Conservation (phyloP, 2,888 invertebrate genomes). For the Zeuzera pyrina region DNA sequence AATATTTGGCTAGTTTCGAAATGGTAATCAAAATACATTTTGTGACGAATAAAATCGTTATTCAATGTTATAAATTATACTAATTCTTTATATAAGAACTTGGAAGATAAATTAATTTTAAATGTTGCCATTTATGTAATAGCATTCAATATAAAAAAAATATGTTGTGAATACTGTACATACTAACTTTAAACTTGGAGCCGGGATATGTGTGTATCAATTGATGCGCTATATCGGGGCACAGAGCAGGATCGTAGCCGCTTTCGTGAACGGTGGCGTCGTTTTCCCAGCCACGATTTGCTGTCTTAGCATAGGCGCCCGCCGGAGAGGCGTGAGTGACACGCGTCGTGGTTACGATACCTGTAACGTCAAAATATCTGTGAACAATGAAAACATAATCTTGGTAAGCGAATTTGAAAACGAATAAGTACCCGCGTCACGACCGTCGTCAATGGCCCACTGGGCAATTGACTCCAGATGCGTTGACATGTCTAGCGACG, state of each 20-base stretch:
- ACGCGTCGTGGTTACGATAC: constrained; percentile 83
- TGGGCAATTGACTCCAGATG: constrained; percentile 77
- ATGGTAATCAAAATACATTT: neutral
- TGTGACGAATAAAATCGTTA: neutral
- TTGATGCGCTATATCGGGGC: constrained; percentile 81
- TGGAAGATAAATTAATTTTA: no score
- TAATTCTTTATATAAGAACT: no score
- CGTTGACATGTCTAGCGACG: constrained; percentile 54
- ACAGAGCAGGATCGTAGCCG: constrained; percentile 26
- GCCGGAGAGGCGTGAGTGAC: constrained; percentile 86
- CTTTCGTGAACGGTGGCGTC: constrained; percentile 66
- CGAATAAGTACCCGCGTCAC: constrained; percentile 50
- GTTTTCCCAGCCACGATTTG: constrained; percentile 81
- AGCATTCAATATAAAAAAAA: neutral
- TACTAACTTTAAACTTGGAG: constrained; percentile 74
- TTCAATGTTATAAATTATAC: neutral
- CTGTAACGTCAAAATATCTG: constrained; percentile 31
- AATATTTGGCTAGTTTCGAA: neutral
- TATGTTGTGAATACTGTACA: neutral
- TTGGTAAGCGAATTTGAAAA: no score
- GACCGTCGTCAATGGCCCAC: constrained; percentile 73
- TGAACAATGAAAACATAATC: no score
- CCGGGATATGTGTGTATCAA: constrained; percentile 76
- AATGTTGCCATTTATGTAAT: neutral
- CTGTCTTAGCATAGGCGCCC: constrained; percentile 78